A percentile compares a stretch with the other conserved stretches of the same genome.
phyloP scores from a whole-genome alignment of 2,888 invertebrate species.

The Ligdia adustata region DNA sequence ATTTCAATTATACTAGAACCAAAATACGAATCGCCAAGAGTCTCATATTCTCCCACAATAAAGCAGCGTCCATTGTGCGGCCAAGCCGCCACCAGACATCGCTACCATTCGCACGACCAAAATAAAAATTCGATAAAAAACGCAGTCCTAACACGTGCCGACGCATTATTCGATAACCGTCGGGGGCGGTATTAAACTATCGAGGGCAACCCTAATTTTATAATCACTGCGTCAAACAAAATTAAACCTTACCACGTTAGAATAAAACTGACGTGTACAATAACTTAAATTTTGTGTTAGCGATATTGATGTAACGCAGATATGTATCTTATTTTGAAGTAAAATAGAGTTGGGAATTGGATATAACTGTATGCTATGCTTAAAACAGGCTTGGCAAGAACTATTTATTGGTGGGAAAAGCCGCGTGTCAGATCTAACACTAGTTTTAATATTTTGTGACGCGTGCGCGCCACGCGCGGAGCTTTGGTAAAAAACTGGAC shows the following conservation, averaged over 20 bases:
- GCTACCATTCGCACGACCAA: conserved; percentile 76
- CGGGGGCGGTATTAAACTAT: conserved; percentile 78
- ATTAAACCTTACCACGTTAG: conserved; percentile 25
- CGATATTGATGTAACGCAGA: too few species aligned
- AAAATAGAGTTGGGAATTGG: too few species aligned
- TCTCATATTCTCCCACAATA: conserved; percentile 39
- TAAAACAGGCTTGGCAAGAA: conserved; percentile 66
- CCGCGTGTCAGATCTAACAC: conserved; percentile 83
- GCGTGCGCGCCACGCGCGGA: conserved; percentile 69
- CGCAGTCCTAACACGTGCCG: conserved; percentile 70
- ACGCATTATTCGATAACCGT: conserved; percentile 81
- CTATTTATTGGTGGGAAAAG: conserved; percentile 83
- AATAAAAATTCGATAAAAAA: conserved; percentile 78
- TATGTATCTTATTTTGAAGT: too few species aligned
- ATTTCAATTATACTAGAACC: too few species aligned
- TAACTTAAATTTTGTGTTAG: too few species aligned
- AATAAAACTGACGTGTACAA: conserved; percentile 37
- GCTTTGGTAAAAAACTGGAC: conserved; percentile 82
- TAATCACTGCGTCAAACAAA: conserved; percentile 34
- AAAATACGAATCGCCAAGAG: conserved; percentile 30
- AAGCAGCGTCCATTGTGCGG: conserved; percentile 51
- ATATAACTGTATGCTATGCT: too few species aligned
- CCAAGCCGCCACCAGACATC: conserved; percentile 71
- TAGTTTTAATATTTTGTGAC: conserved; percentile 81
- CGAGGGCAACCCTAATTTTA: conserved; percentile 73